Conservation (phyloP, 2,113 vertebrate species). For the Silurus asotus region DNA sequence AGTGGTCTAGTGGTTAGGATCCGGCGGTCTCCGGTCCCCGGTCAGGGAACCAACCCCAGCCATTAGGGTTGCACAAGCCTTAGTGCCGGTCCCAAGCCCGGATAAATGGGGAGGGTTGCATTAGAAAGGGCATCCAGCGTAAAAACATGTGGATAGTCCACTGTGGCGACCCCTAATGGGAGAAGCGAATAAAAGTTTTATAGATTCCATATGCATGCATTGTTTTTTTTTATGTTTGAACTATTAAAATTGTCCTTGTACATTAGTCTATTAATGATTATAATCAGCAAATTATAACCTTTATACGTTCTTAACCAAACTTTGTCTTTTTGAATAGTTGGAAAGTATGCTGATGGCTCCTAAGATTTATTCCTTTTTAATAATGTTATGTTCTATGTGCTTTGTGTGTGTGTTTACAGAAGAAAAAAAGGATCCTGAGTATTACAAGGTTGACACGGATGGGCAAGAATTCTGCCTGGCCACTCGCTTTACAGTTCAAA, state of each 20-base stretch:
- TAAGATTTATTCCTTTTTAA: background rate
- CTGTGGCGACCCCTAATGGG: too few relatives aligned
- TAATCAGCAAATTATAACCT: background rate
- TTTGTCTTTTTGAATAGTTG: background rate
- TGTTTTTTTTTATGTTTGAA: background rate
- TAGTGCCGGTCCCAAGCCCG: too few relatives aligned
- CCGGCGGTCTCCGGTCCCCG: too few relatives aligned
- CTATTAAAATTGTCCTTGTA: background rate
- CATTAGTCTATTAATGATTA: background rate
- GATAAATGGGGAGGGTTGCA: too few relatives aligned
- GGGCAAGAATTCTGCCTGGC: slow-evolving; percentile 8
- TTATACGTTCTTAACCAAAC: background rate
- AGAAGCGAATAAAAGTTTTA: too few relatives aligned
- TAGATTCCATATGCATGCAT: background rate
- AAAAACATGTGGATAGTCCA: too few relatives aligned
- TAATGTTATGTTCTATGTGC: background rate
- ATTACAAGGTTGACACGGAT: accelerated
- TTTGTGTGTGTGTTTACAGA: slow-evolving; percentile 56
- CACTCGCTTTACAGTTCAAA: slow-evolving; percentile 53
- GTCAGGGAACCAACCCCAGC: too few relatives aligned
- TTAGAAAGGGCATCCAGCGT: too few relatives aligned
- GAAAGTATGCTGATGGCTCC: background rate
- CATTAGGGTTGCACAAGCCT: too few relatives aligned
- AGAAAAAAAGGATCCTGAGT: accelerated
- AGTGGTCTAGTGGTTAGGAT: too few relatives aligned